Evolutionary conservation across 2,113 vertebrate genomes (phyloP), one percentile per base, ranked within the genome.

Genomic region (Phrynosoma blainvillii): DNA sequence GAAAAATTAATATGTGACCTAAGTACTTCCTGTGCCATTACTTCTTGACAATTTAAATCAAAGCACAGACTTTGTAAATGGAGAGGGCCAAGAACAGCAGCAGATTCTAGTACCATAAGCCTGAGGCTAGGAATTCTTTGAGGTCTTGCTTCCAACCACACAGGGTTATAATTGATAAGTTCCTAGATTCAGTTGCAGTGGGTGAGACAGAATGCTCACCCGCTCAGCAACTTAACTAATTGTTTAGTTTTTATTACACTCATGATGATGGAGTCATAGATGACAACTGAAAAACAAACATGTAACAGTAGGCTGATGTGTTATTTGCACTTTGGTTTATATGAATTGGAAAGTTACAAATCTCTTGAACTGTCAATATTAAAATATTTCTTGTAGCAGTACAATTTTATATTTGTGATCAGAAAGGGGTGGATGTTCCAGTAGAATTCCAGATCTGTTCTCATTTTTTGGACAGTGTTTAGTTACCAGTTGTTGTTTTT

Each of bases 301-400:
- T 89, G 47, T 36, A 74, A 79, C 88, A 68, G n/a, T 66, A 80
- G 21, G 13, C 76, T 0, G n/a, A 30, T 30, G 25, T 81, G 27
- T 89, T 89, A 56, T 88, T 14, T 30, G 36, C 54, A 56, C 14
- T 90, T 27, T 23, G 82, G 30, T 77, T 65, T 66, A 36, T 85
- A 56, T 47, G 40, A 20, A 16, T 25, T 75, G 52, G 62, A 65
- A 42, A 32, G 73, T 62, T 75, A 59, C 16, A 59, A 13, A 76
- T 47, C 47, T 83, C 36, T 65, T 66, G 56, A 76, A 75, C 23
- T 30, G 59, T n/a, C 56, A 76, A 23, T 30, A 40, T 2, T 74
- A n/a, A 54, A 73, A 30, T 54, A 52, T 54, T 52, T 84, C 83
- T 84, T 76, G 18, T 30, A 30, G 14, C 23, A 59, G 27, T 30